Conservation (phyloP, 2,888 invertebrate genomes). For the Dryobota labecula region DNA sequence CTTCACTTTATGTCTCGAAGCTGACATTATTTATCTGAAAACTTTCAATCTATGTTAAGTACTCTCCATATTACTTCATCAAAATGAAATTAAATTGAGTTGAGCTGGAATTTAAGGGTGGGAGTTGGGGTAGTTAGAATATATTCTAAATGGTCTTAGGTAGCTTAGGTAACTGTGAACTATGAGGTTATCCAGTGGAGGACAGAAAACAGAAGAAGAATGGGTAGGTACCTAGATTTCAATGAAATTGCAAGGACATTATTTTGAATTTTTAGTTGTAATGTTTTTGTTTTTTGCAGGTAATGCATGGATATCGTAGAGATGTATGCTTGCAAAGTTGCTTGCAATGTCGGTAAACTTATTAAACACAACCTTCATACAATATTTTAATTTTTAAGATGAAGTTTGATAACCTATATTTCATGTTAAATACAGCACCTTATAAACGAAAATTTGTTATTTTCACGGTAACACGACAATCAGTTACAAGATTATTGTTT, state of each 20-base stretch:
- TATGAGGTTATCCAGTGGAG: too few relatives aligned
- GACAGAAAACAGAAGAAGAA: neutral
- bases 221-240: neutral
- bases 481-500: conserved; percentile 35
- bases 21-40: conserved; percentile 61
- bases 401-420: neutral
- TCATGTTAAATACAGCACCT: neutral
- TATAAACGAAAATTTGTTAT: neutral
- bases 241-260: neutral
- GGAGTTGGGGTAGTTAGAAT: conserved; percentile 14
- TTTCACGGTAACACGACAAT: conserved; percentile 13
- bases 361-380: neutral
- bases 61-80: conserved; percentile 58
- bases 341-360: neutral
- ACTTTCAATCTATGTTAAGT: conserved; percentile 61
- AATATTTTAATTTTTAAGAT: neutral
- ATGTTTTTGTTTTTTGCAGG: neutral
- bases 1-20: conserved; percentile 44
- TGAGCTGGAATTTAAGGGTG: conserved; percentile 11
- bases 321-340: neutral
- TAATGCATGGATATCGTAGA: neutral
- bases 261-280: neutral
- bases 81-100: conserved; percentile 51
- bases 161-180: neutral
- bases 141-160: conserved; percentile 9